These are phyloP conservation scores for Altica lythri DNA, from an alignment of 2,888 invertebrate genomes.

Conservation along the genomic window DNA sequence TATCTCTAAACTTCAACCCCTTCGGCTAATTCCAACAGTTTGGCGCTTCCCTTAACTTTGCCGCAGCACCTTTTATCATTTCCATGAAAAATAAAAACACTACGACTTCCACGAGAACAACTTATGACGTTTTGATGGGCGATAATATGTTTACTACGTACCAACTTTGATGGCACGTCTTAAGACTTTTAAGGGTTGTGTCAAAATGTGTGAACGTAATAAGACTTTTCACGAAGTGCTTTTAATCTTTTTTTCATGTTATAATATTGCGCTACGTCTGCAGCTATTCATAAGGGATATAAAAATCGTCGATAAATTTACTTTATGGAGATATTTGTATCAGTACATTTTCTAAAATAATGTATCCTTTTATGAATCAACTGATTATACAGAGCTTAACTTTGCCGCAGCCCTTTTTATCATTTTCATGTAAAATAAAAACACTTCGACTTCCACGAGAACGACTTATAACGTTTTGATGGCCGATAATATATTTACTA, in stretches of 20 bases:
- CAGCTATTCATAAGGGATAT: too few relatives aligned
- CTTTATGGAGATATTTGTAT: too few relatives aligned
- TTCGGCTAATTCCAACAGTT: slow-evolving; percentile 16
- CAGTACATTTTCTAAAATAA: too few relatives aligned
- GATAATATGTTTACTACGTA: slow-evolving; percentile 29
- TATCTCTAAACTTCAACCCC: slow-evolving; percentile 27
- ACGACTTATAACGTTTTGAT: slow-evolving; percentile 36
- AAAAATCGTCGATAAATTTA: too few relatives aligned
- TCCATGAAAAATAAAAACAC: slow-evolving; percentile 23
- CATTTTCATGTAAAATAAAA: slow-evolving; percentile 25
- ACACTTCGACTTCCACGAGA: slow-evolving; percentile 10
- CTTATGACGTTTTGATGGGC: slow-evolving; percentile 36
- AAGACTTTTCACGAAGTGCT: too few relatives aligned
- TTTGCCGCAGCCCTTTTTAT: slow-evolving; percentile 30
- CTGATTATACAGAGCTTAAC: too few relatives aligned
- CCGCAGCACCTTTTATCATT: slow-evolving; percentile 30
- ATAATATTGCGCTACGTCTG: too few relatives aligned
- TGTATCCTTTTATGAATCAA: too few relatives aligned
- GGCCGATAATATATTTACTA: slow-evolving; percentile 32
- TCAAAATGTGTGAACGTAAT: neutral
- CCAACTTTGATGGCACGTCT: slow-evolving; percentile 16
- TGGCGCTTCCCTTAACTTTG: slow-evolving; percentile 25
- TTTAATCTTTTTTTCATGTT: too few relatives aligned
- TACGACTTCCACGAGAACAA: slow-evolving; percentile 20
- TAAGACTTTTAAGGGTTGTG: neutral